These are phyloP conservation scores for Pluvialis apricaria DNA, from an alignment of 2,113 vertebrate genomes.

Conservation along the genomic window DNA sequence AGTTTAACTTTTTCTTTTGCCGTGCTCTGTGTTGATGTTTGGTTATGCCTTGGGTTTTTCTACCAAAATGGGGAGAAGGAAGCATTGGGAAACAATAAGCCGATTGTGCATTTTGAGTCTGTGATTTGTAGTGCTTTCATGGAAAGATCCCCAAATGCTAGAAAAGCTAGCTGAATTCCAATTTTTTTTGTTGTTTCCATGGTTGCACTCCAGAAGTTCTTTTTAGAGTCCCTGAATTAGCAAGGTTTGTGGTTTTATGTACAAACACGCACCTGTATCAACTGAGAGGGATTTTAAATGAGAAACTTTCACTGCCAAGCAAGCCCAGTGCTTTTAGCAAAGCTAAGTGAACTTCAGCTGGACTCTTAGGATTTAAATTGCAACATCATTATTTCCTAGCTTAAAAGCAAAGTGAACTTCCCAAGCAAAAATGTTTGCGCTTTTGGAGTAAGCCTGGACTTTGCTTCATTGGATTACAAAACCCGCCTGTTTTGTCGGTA, in stretches of 20 bases:
- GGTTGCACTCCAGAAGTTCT: neutral
- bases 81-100: neutral
- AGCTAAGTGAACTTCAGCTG: neutral
- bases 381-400: neutral
- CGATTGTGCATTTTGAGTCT: neutral
- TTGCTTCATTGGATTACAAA: neutral
- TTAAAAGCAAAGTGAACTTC: neutral
- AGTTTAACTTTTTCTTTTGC: neutral
- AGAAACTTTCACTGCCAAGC: neutral
- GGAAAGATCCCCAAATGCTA: neutral
- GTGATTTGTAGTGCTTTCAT: neutral
- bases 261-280: neutral
- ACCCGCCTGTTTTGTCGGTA: neutral
- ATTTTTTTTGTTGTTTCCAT: neutral
- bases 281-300: neutral
- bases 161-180: neutral
- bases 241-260: neutral
- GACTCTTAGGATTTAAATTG: neutral
- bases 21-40: neutral
- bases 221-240: neutral
- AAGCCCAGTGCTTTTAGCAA: neutral
- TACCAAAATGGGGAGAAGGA: neutral
- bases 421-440: neutral
- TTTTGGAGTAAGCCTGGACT: neutral
- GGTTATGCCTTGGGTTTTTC: neutral